Conservation (phyloP, 2,797 vertebrate species). For the Lepus townsendii region DNA sequence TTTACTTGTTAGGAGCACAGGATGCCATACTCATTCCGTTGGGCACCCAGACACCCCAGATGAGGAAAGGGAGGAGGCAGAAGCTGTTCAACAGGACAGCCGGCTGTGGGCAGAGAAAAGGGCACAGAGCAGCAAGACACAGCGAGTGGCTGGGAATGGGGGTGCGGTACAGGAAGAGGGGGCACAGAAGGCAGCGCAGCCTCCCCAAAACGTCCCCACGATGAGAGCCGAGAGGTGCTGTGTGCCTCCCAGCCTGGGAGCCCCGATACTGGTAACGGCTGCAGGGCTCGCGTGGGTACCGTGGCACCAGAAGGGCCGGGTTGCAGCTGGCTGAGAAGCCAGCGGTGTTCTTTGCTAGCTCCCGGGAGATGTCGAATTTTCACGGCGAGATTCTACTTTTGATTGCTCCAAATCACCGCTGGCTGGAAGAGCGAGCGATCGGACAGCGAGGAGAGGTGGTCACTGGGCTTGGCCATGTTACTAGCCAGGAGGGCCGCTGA, state of each 20-base stretch:
- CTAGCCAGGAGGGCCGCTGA: neutral
- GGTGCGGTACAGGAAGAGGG: fast-evolving
- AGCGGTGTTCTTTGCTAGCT: neutral
- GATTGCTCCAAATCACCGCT: neutral
- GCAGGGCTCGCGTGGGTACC: fast-evolving
- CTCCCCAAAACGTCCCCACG: neutral
- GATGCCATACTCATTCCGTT: neutral
- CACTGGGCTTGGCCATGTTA: fast-evolving
- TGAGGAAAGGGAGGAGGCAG: neutral
- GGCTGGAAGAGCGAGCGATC: neutral
- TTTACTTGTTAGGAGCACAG: neutral
- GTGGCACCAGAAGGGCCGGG: neutral
- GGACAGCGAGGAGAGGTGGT: neutral
- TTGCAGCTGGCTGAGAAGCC: neutral
- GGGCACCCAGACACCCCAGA: neutral
- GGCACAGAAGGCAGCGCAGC: neutral
- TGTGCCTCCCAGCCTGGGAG: neutral
- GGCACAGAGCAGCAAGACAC: neutral
- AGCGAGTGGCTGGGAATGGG: neutral
- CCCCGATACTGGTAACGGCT: neutral
- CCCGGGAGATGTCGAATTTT: neutral
- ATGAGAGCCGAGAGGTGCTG: neutral
- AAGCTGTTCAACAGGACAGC: neutral
- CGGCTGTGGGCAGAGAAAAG: neutral
- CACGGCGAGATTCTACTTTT: neutral